Evolutionary conservation across 2,797 vertebrate species (phyloP).

Genomic region (Melanotaenia parkinsoni): DNA sequence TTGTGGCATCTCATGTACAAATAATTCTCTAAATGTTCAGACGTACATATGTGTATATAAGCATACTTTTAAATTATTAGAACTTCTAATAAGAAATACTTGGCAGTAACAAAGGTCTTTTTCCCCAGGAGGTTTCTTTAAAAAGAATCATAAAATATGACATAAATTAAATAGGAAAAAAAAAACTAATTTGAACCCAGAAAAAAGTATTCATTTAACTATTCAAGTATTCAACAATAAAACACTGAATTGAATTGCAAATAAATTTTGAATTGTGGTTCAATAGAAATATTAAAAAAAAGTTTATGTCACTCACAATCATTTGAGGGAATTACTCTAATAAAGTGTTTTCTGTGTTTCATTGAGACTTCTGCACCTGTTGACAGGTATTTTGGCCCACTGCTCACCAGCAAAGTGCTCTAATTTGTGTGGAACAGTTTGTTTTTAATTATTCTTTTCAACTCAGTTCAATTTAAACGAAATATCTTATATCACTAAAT

Average conservation of each 20-base stretch:
- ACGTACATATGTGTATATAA: constrained; percentile 5
- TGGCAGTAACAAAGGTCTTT: not conserved
- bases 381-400: no score
- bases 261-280: no score
- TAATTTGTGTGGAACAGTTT: no score
- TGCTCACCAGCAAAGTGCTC: no score
- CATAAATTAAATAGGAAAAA: constrained; percentile 1
- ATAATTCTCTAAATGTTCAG: constrained; percentile 8
- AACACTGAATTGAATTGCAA: not conserved
- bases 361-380: no score
- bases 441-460: no score
- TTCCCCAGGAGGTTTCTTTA: not conserved
- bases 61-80: not conserved
- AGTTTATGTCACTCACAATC: no score
- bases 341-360: no score
- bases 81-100: not conserved
- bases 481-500: no score
- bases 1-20: constrained; percentile 16
- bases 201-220: not conserved
- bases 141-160: not conserved
- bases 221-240: not conserved
- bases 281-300: no score
- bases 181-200: not conserved
- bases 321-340: no score
- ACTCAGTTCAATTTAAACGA: no score